These are phyloP conservation scores for Pan paniscus DNA, from an alignment of 2,113 vertebrate species.

Conservation along the genomic window DNA sequence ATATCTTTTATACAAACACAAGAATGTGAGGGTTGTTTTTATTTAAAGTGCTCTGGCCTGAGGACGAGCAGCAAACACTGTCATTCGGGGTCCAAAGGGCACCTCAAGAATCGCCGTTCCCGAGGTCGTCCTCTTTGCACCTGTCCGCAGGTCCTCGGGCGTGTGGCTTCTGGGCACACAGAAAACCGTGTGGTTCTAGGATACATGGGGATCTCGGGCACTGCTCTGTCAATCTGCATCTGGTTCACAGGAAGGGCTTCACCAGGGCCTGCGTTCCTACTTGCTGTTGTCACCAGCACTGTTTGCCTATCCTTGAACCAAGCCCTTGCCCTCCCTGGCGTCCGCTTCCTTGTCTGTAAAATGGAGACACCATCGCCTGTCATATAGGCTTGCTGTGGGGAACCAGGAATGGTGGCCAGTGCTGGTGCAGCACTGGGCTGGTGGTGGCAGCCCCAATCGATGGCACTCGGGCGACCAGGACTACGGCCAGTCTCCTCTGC, in stretches of 20 bases:
- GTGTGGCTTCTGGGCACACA: rapidly evolving
- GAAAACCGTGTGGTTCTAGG: too few relatives aligned
- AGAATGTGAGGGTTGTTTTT: conserved; percentile 68
- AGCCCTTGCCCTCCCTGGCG: too few relatives aligned
- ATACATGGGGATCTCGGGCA: rapidly evolving
- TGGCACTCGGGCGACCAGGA: neutral
- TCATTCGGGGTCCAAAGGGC: conserved; percentile 53
- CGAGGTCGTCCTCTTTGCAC: neutral
- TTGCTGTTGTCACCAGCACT: neutral
- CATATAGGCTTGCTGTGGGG: neutral
- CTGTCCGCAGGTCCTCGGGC: rapidly evolving
- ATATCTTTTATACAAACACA: too few relatives aligned
- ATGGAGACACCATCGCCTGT: too few relatives aligned
- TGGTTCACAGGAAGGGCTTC: neutral
- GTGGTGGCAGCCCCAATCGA: neutral
- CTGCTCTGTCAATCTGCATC: rapidly evolving
- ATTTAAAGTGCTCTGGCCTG: conserved; percentile 77
- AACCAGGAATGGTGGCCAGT: neutral
- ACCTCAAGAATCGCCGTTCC: neutral
- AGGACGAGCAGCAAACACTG: conserved; percentile 84
- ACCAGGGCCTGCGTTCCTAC: neutral
- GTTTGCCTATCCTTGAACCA: too few relatives aligned
- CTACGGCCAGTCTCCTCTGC: rapidly evolving
- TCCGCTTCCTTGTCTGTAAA: too few relatives aligned
- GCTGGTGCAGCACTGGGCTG: neutral